Conservation (phyloP, 53 echinoderm and acorn worm genomes). For the Holothuria scabra region DNA sequence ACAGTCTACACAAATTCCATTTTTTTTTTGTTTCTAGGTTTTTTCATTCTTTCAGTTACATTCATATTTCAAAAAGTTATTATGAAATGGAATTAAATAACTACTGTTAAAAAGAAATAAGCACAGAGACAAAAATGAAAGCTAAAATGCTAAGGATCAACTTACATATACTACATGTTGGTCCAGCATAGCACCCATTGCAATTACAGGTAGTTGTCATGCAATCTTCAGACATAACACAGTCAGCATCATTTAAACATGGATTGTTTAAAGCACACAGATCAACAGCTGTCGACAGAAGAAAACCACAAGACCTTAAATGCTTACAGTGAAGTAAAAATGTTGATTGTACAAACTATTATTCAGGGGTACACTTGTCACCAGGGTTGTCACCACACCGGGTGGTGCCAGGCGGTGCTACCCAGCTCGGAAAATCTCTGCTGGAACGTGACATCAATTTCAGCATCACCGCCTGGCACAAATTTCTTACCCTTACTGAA, state of each 20-base stretch:
- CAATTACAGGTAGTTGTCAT: slow-evolving; percentile 72
- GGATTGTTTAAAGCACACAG: slow-evolving; percentile 62
- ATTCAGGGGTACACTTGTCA: background rate
- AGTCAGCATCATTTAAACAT: slow-evolving; percentile 75
- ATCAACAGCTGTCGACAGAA: slow-evolving; percentile 32
- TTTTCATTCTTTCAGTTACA: too few relatives aligned
- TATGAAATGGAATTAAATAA: too few relatives aligned
- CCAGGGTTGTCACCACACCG: background rate
- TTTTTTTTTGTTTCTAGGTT: too few relatives aligned
- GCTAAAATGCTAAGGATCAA: background rate
- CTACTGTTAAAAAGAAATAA: too few relatives aligned
- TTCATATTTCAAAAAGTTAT: too few relatives aligned
- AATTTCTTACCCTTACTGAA: too few relatives aligned
- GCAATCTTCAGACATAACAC: slow-evolving; percentile 66
- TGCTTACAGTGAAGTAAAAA: background rate
- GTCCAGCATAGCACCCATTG: slow-evolving; percentile 72
- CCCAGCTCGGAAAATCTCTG: background rate
- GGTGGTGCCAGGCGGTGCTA: background rate
- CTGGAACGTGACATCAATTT: too few relatives aligned
- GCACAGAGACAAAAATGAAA: too few relatives aligned
- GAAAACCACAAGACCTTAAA: background rate
- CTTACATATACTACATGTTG: slow-evolving; percentile 76
- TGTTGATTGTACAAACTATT: background rate
- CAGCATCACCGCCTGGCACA: too few relatives aligned
- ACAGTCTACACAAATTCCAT: too few relatives aligned